Conservation (phyloP, 2,113 vertebrate species). For the Pachyramphus minor region DNA sequence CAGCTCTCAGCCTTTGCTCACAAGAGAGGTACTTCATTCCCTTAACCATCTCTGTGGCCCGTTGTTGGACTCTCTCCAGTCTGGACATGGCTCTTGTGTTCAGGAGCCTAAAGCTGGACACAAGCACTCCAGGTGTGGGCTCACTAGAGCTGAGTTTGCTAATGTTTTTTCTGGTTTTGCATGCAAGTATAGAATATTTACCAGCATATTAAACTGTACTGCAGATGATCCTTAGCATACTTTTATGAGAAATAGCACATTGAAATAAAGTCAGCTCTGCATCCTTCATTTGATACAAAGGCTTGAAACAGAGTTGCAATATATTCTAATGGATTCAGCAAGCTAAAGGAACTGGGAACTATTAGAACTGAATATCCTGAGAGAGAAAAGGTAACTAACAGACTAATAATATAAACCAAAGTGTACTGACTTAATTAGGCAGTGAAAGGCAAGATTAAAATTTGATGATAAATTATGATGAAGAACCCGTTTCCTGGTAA, state of each 20-base stretch:
- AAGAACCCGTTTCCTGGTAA: conserved; percentile 4
- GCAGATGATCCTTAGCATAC: not conserved
- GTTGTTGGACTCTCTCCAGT: not conserved
- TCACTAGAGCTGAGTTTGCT: not conserved
- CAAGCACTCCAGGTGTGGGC: not conserved
- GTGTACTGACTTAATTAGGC: not conserved
- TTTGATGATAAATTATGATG: not conserved
- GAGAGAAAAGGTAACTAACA: not conserved
- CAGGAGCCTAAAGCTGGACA: not conserved
- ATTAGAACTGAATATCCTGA: not conserved
- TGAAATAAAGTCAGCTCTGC: not conserved
- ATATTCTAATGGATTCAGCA: not conserved
- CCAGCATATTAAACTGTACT: not conserved
- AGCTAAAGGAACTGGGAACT: not conserved
- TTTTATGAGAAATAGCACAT: not conserved
- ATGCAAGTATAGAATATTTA: not conserved
- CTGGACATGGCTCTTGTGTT: not conserved
- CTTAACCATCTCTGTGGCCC: not conserved
- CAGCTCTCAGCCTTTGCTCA: not conserved
- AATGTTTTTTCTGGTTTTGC: not conserved
- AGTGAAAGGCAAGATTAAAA: not conserved
- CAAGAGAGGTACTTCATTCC: not conserved
- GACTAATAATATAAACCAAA: not conserved
- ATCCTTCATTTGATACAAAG: not conserved
- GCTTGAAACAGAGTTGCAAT: not conserved